phyloP scores from a whole-genome alignment of 2,113 vertebrate species.

The Labeo catla region DNA sequence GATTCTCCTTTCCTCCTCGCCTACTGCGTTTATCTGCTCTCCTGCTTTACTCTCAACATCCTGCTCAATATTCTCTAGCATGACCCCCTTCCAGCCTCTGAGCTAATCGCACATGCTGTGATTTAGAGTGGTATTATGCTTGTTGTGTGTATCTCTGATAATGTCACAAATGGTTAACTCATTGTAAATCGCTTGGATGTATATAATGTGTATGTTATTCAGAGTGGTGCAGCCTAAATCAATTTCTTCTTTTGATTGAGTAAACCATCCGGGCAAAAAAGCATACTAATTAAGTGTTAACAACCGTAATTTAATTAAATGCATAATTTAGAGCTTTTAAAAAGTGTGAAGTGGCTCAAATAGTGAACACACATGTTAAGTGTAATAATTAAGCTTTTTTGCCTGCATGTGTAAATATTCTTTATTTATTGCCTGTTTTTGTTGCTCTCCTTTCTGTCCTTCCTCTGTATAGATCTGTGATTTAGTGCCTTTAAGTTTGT shows the following conservation, averaged over 20 bases:
- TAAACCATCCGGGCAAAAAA: slow-evolving; percentile 49
- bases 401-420: slow-evolving; percentile 60
- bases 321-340: not conserved
- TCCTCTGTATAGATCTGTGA: slow-evolving; percentile 60
- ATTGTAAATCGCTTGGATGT: not conserved
- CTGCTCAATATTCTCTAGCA: slow-evolving; percentile 78
- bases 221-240: slow-evolving; percentile 60
- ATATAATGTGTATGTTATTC: slow-evolving; percentile 22
- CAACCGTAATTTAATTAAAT: not conserved
- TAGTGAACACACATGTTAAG: not conserved
- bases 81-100: slow-evolving; percentile 49
- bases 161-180: slow-evolving; percentile 58
- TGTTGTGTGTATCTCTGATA: slow-evolving; percentile 49
- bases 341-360: not conserved
- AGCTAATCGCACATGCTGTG: slow-evolving; percentile 42
- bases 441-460: slow-evolving; percentile 58
- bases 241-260: slow-evolving; percentile 52
- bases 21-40: slow-evolving; percentile 85
- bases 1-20: slow-evolving; percentile 89
- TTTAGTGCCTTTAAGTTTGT: slow-evolving; percentile 44
- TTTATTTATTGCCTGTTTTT: slow-evolving; percentile 59
- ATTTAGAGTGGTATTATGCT: slow-evolving; percentile 51
- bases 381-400: slow-evolving; percentile 26
- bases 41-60: slow-evolving; percentile 77
- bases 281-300: not conserved